Evolutionary conservation across 2,113 vertebrate species (phyloP).

Genomic region (Heloderma charlesbogerti): DNA sequence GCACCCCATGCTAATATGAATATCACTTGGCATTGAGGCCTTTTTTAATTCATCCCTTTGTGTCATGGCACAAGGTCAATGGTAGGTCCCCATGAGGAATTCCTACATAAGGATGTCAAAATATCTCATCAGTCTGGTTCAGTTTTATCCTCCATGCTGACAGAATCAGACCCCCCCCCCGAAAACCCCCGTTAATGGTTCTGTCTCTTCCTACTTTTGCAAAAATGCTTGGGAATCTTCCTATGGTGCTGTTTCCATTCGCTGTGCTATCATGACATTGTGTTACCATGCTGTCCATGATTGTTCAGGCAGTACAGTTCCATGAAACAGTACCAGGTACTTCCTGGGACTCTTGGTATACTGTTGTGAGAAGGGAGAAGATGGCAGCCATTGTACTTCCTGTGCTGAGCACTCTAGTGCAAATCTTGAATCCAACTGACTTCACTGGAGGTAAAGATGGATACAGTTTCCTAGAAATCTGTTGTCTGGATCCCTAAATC

Average conservation of each 20-base stretch:
- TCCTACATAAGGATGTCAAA: not conserved
- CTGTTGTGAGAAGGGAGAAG: not conserved
- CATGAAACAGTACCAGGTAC: not conserved
- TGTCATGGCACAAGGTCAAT: slow-evolving; percentile 46
- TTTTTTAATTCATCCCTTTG: not conserved
- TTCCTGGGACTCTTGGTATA: not conserved
- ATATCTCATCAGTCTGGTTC: not conserved
- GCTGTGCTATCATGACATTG: not conserved
- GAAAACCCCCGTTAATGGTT: not conserved
- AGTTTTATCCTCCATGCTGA: not conserved
- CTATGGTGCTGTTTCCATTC: not conserved
- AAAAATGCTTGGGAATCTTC: not conserved
- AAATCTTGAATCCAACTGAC: not conserved
- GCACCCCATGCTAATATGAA: not conserved
- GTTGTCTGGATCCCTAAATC: not conserved
- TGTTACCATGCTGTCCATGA: not conserved
- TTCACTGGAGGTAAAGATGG: not conserved
- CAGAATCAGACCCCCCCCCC: not conserved
- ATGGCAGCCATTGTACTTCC: not conserved
- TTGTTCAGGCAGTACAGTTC: not conserved
- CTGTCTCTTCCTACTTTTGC: no score
- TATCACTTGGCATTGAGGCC: not conserved
- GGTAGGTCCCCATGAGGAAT: slow-evolving; percentile 17
- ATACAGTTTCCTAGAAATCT: not conserved
- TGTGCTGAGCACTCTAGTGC: not conserved